Conservation (phyloP, 2,797 vertebrate genomes). For the Microhierax caerulescens region DNA sequence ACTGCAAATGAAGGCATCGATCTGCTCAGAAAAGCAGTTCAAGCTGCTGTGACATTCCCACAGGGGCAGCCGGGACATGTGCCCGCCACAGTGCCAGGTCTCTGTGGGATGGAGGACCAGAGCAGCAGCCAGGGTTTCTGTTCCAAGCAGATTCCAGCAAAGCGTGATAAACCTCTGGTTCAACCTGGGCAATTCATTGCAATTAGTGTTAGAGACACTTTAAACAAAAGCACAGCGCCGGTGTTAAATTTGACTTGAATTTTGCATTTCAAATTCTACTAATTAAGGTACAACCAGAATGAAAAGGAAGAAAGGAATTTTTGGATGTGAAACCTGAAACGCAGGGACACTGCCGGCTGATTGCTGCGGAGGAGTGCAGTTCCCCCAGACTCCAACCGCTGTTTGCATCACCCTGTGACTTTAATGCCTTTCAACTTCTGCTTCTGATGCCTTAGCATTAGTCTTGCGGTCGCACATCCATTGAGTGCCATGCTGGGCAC, state of each 20-base stretch:
- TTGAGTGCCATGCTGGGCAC: not conserved
- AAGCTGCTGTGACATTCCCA: accelerated
- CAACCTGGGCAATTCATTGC: not conserved
- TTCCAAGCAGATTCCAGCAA: not conserved
- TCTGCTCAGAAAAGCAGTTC: accelerated
- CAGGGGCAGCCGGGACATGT: accelerated
- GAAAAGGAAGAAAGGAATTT: not conserved
- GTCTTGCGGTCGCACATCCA: too few relatives aligned
- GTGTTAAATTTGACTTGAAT: accelerated
- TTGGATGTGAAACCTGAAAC: not conserved
- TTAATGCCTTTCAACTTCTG: not conserved
- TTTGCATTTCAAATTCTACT: not conserved
- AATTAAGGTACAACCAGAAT: not conserved
- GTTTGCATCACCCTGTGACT: not conserved
- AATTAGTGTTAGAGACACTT: accelerated
- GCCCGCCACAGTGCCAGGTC: not conserved
- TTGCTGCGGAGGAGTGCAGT: accelerated
- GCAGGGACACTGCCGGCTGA: not conserved
- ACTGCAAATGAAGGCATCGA: accelerated
- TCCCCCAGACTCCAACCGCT: accelerated
- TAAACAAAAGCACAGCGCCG: accelerated
- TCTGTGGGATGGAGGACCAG: accelerated
- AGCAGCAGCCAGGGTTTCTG: not conserved
- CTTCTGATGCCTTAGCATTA: not conserved
- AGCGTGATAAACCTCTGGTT: not conserved